Percentiles rank a stretch among this genome's conserved stretches.
Evolutionary conservation across 2,797 vertebrate species (phyloP).

Genomic region (Takifugu ocellatus): DNA sequence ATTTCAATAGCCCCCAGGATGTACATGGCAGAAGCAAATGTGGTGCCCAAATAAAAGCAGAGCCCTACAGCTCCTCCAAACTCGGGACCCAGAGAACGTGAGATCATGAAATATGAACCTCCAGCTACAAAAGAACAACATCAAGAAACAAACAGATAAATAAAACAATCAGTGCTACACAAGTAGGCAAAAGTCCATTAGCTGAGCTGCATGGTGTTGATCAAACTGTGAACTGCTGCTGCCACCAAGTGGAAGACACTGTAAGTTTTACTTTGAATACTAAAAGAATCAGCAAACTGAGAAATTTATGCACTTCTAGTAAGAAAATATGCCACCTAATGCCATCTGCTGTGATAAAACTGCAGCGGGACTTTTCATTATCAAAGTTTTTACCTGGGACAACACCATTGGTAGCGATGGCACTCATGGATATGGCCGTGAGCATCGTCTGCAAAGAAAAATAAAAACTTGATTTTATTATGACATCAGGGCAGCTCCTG

Average conservation of each 20-base stretch:
- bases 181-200: neutral
- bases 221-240: neutral
- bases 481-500: neutral
- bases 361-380: neutral
- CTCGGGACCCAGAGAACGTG: constrained; percentile 94
- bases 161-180: too few species aligned
- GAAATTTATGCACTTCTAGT: neutral
- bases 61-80: constrained; percentile 97
- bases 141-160: too few species aligned
- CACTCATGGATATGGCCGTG: constrained; percentile 99
- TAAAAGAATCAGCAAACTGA: too few species aligned
- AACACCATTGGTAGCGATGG: constrained; percentile 97
- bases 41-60: constrained; percentile 97
- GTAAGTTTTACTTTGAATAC: neutral
- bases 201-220: neutral
- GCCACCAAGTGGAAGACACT: neutral
- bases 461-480: constrained; percentile 2
- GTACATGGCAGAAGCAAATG: constrained; percentile 98
- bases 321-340: constrained; percentile 1
- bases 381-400: constrained; percentile 85
- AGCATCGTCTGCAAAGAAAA: constrained; percentile 86
- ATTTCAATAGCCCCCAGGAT: constrained; percentile 98
- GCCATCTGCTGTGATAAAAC: neutral
- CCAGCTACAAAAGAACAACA: constrained; percentile 77
- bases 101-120: constrained; percentile 99